These are phyloP conservation scores for Andrena camellia DNA, from an alignment of 2,888 invertebrate genomes.

Conservation along the genomic window DNA sequence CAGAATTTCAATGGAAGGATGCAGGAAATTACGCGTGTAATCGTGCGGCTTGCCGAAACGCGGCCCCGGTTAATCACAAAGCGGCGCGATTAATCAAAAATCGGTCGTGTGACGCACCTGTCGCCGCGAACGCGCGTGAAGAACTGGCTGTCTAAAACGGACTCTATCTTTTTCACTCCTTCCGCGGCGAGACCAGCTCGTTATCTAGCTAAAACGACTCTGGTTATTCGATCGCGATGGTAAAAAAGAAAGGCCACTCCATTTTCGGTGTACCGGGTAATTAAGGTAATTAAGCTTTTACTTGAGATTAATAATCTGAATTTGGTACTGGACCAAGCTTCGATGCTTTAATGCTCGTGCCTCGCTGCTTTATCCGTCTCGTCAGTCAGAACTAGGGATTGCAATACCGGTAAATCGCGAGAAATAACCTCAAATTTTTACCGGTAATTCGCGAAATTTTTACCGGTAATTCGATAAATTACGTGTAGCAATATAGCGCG, in stretches of 20 bases:
- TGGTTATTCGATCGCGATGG: conserved; percentile 7
- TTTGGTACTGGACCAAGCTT: too few relatives aligned
- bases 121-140: conserved; percentile 38
- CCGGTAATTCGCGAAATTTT: too few relatives aligned
- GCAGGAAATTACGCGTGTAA: conserved; percentile 30
- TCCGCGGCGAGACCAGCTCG: conserved; percentile 14
- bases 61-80: conserved; percentile 8
- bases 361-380: too few relatives aligned
- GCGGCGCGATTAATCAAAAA: conserved; percentile 18
- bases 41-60: conserved; percentile 9
- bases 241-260: neutral
- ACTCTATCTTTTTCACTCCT: conserved; percentile 24
- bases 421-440: too few relatives aligned
- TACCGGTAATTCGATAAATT: too few relatives aligned
- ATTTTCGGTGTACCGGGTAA: too few relatives aligned
- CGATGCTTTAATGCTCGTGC: too few relatives aligned
- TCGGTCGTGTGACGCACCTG: conserved; percentile 54
- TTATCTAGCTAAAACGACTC: conserved; percentile 22
- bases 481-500: too few relatives aligned
- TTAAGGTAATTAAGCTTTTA: too few relatives aligned
- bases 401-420: too few relatives aligned
- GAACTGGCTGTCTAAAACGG: conserved; percentile 47
- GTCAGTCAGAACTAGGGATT: too few relatives aligned
- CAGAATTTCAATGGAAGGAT: neutral
- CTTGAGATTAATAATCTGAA: too few relatives aligned